Percentiles rank a stretch among this genome's conserved stretches.
Conservation (phyloP, 2,113 vertebrate species). For the Pelobates fuscus region DNA sequence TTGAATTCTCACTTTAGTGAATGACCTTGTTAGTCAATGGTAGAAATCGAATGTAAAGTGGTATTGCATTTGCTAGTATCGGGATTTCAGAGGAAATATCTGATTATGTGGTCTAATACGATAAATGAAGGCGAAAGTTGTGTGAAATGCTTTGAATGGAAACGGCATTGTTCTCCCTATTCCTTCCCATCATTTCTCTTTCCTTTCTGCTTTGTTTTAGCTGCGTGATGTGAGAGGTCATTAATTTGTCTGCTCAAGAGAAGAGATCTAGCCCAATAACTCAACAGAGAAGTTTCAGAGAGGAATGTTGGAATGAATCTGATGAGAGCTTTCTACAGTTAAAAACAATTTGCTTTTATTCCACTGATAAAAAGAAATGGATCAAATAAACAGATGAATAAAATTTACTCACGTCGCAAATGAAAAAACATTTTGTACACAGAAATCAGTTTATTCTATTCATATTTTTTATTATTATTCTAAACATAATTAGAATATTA, state of each 20-base stretch:
- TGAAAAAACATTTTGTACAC: too few species aligned
- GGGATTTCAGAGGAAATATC: too few species aligned
- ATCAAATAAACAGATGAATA: constrained; percentile 30
- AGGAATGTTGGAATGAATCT: constrained; percentile 9
- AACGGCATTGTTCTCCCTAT: neutral
- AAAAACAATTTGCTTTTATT: constrained; percentile 33
- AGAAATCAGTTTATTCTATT: too few species aligned
- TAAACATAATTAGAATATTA: too few species aligned
- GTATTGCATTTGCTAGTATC: too few species aligned
- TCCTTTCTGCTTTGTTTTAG: neutral
- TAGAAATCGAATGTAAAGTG: too few species aligned
- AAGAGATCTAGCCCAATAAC: constrained; percentile 16
- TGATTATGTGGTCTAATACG: too few species aligned
- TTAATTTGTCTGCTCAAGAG: constrained; percentile 23
- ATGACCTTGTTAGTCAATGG: too few species aligned
- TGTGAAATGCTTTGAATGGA: neutral
- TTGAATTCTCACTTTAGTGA: too few species aligned
- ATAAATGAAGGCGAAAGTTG: neutral
- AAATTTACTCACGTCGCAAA: too few species aligned
- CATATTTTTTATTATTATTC: too few species aligned
- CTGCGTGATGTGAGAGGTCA: neutral
- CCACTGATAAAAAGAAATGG: constrained; percentile 32
- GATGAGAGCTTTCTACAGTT: constrained; percentile 23
- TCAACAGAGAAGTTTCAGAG: neutral
- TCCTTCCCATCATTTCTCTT: constrained; percentile 3